Evolutionary conservation across 2,888 invertebrate species (phyloP).

Genomic region (Ephialtes manifestator): DNA sequence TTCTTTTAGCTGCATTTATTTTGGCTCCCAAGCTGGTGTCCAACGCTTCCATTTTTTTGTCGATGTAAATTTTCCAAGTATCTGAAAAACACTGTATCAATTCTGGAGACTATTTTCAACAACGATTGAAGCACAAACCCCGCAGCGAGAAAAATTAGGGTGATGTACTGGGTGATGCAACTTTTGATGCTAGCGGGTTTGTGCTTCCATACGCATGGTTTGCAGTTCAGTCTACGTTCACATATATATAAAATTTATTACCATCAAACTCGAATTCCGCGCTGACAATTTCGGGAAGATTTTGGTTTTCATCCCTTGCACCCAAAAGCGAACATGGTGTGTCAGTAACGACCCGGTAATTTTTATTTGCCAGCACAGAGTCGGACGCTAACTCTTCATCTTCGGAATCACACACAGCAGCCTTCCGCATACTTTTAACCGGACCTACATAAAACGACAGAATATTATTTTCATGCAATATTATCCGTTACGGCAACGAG

Average conservation of each 20-base stretch:
- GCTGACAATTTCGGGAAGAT: neutral
- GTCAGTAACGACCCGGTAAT: neutral
- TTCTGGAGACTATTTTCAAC: slow-evolving; percentile 1
- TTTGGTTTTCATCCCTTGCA: neutral
- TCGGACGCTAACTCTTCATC: neutral
- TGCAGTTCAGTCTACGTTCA: slow-evolving; percentile 1
- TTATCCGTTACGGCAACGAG: neutral
- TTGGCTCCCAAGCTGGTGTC: slow-evolving; percentile 1
- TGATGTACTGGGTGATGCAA: neutral
- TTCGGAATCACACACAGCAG: neutral
- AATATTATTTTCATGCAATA: too few relatives aligned
- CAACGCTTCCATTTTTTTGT: slow-evolving; percentile 1
- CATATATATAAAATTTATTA: neutral
- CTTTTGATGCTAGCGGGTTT: neutral
- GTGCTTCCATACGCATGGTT: slow-evolving; percentile 1
- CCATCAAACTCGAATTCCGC: neutral
- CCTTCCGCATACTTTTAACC: neutral
- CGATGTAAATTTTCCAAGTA: slow-evolving; percentile 1
- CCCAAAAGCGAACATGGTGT: neutral
- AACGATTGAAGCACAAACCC: slow-evolving; percentile 1
- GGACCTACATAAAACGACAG: neutral
- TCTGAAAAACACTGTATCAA: neutral
- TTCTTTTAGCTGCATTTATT: too few relatives aligned
- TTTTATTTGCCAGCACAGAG: slow-evolving; percentile 1
- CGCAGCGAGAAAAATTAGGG: slow-evolving; percentile 1